phyloP scores from a whole-genome alignment of 2,797 vertebrate species.

The Limnodromus scolopaceus region DNA sequence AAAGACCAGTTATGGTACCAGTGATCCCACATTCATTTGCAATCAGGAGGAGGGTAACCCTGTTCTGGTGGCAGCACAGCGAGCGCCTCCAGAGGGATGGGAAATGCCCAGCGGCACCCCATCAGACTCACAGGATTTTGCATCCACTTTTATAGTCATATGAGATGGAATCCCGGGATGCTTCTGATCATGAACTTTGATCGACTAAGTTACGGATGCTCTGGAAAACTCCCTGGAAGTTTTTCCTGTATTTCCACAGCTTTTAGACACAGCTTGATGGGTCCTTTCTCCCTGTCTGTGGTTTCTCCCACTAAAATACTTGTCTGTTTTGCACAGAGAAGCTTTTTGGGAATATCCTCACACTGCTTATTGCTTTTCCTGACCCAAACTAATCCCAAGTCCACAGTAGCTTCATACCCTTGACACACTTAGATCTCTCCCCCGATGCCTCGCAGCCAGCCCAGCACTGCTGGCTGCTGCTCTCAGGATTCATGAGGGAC shows the following conservation, averaged over 20 bases:
- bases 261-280: neutral
- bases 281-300: neutral
- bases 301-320: neutral
- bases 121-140: neutral
- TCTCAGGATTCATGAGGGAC: neutral
- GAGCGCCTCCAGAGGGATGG: neutral
- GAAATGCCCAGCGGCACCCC: neutral
- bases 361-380: neutral
- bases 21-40: conserved; percentile 58
- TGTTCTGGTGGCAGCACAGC: neutral
- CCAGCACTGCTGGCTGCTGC: neutral
- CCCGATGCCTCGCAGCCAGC: neutral
- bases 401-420: neutral
- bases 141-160: neutral
- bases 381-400: neutral
- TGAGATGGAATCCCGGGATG: neutral
- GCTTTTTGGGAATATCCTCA: neutral
- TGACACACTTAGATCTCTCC: neutral
- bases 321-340: neutral
- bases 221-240: neutral
- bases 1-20: conserved; percentile 50
- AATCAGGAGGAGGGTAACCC: neutral
- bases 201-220: neutral
- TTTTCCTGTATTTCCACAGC: neutral
- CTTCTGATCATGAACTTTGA: neutral